A percentile compares a stretch with the other conserved stretches of the same genome.
Evolutionary conservation across 2,888 invertebrate species (phyloP).

Genomic region (Elaeidobius kamerunicus): DNA sequence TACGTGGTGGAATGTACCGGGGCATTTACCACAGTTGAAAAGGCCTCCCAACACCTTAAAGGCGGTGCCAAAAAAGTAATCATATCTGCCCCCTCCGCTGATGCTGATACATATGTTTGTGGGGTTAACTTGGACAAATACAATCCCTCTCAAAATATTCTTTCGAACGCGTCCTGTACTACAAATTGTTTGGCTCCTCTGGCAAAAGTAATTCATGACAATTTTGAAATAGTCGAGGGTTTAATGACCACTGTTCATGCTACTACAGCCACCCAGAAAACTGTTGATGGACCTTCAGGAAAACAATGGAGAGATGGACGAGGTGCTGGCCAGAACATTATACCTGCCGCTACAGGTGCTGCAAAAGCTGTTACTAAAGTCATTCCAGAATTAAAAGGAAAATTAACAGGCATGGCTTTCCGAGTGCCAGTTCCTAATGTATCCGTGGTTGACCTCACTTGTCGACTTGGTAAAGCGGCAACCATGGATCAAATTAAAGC

Average conservation of each 20-base stretch:
- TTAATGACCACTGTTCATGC: constrained; percentile 98
- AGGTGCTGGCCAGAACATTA: constrained; percentile 69
- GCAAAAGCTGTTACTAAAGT: constrained; percentile 82
- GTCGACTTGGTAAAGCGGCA: constrained; percentile 65
- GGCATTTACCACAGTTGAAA: constrained; percentile 67
- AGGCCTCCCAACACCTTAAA: constrained; percentile 54
- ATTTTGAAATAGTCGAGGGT: constrained; percentile 68
- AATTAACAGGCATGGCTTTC: constrained; percentile 95
- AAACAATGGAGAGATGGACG: constrained; percentile 68
- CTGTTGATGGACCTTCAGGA: constrained; percentile 66
- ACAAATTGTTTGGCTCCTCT: constrained; percentile 82
- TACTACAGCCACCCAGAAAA: constrained; percentile 94
- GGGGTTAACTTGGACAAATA: constrained; percentile 68
- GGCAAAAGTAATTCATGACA: constrained; percentile 71
- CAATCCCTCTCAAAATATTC: constrained; percentile 58
- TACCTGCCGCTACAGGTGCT: constrained; percentile 72
- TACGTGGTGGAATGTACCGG: constrained; percentile 74
- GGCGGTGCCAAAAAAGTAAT: constrained; percentile 46
- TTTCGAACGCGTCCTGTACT: constrained; percentile 79
- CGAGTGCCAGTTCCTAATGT: constrained; percentile 96
- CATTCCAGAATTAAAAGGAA: constrained; percentile 73
- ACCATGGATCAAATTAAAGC: constrained; percentile 85
- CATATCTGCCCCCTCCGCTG: constrained; percentile 64
- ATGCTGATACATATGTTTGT: constrained; percentile 71
- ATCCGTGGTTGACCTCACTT: constrained; percentile 96